Evolutionary conservation across 2,888 invertebrate genomes (phyloP), one percentile per base, ranked within the genome.

Genomic region (Labia minor): DNA sequence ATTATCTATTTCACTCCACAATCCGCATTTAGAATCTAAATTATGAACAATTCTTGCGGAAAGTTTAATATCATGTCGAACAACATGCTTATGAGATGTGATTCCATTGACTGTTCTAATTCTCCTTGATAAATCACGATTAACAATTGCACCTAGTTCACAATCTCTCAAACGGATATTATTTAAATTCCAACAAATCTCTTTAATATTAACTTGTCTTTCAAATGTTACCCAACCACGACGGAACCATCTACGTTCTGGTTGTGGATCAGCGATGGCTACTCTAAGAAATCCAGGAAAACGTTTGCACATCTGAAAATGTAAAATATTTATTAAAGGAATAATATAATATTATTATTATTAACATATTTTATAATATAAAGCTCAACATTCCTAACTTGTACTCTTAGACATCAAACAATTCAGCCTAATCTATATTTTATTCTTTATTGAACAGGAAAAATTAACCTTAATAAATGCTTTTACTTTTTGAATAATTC

Each of bases 141-240:
- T 99, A 63, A 99, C 94, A 71, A 98, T 95, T 6, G 95, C 94
- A 18, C 94, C 94, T 72, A 96, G 80, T 77, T 96, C 96, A 76
- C 92, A 92, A 74, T 95, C 95, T 70, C 88, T 86, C 70, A 90
- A 80, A 74, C 97, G 84, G 70, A 95, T 92, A 72, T 94, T 96
- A 77, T 97, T 98, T 61, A 99, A 83, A 76, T 93, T 95, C 97
- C 97, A 99, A 79, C 98, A 99, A 72, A 99, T 98, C 76, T 99
- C 98, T 77, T 98, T 98, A 72, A 99, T 98, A 78, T 98, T 97
- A 63, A 98, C 96, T 74, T 94, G 91, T 19, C 96, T 84, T 71
- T 92, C 90, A 79, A 97, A 98, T 0, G 98, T 98, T 37, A 97
- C 95, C 98, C 98, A 99, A 61, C 97, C 99, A 64, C 98, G 86